Evolutionary conservation across 1,140 invertebrate species (phyloP), one percentile per base, ranked within the genome.

Genomic region (Drosophila kurseongensis): DNA sequence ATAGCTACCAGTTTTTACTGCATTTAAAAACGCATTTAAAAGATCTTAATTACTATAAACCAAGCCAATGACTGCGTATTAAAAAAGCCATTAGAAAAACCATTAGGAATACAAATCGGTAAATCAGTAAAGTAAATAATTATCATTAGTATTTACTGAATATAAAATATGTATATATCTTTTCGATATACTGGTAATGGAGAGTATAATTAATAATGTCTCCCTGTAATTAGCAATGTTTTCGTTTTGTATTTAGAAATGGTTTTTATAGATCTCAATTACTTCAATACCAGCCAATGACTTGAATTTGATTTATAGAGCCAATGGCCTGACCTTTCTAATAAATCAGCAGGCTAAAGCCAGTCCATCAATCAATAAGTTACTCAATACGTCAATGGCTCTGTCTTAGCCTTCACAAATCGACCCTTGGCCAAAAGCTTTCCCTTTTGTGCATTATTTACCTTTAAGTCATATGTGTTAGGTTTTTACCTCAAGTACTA

Each of bases 391-490:
- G 27, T 72, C 65, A 67, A 29, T 68, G 35, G 14, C 65, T 12
- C 32, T 54, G 65, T 18, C 41, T 35, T 50, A 50, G 66, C 68
- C 68, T 72, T 72, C 66, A 27, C 14, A 36, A 42, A 38, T 7
- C 65, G 48, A 71, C 67, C 67, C 67, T 71, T 71, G 67, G 52
- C 52, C 52, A 71, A 72, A 58, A 58, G 68, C 68, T 72, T 72
- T 71, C 65, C 68, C 66, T 71, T 71, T 72, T 72, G 51, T 71
- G 66, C 66, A 72, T 57, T 72, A 57, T 72, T 72, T 72, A 58
- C 54, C 44, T 71, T 71, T 36, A 41, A 50, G 44, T 29, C 51
- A 40, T 50, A 50, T 18, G 65, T 48, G 67, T 57, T 67, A 52
- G 54, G 29, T 58, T 38, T 66, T 50, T 40, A 29, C 36, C 62